Evolutionary conservation across 2,888 invertebrate species (phyloP), one percentile per base, ranked within the genome.

Genomic region (Tenthredo scrophulariae): DNA sequence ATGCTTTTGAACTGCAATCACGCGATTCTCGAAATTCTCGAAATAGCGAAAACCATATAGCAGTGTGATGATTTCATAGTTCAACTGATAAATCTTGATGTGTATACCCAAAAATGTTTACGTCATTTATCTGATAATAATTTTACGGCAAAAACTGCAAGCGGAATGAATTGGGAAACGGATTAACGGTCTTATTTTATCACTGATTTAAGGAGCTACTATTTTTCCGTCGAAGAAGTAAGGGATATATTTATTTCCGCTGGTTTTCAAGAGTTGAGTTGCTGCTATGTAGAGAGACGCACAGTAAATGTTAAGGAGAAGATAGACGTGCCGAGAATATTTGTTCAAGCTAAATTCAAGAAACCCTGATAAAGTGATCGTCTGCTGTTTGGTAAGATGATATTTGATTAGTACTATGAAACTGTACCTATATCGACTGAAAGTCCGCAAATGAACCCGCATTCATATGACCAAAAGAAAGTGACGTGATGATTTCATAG

Each of bases 301-400:
- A 99, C 99, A 0, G 95, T 98, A 0, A 99, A 99, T 94, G 95
- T 97, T 84, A 99, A 99, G 91, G 98, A 99, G 94, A 97, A 97
- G 13, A 95, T 99, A 75, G 96, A 98, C 94, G 98, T 98, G 0
- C 97, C 97, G 0, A 95, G 99, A 87, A 97, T 98, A 89, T 99
- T 99, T 94, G 95, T 99, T 0, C 99, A 99, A 93, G 98, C 96
- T 5, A 97, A 97, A 94, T 97, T 97, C 90, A 93, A 91, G 46
- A 97, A 96, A 90, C 94, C 90, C 74, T 90, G 86, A 90, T 70
- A 58, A 26, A 37, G 22, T 0, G 29, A 40, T 18, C 2, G 15
- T 33, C 18, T 84, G 26, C 43, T 79, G 18, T 10, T 40, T 40
- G 84, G 40, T 70, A 33, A 84, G 74, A 50, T 84, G 43, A 84